Percentiles rank a stretch among this genome's conserved stretches.
Conservation (phyloP, 2,888 invertebrate genomes). For the Agapostemon virescens region DNA sequence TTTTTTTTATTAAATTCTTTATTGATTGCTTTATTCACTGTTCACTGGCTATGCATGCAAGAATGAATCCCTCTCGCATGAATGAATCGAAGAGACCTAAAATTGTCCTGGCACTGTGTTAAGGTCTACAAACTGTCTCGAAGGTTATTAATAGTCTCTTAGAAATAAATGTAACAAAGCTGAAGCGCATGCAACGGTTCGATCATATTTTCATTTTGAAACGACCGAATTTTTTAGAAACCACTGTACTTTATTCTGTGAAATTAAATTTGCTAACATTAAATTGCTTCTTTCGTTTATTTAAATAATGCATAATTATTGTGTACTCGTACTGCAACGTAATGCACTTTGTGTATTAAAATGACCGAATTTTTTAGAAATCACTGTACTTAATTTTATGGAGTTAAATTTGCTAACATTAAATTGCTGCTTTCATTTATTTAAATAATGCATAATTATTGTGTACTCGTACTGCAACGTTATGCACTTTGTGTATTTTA, state of each 20-base stretch:
- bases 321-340: background rate
- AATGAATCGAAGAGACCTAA: conserved; percentile 16
- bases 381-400: background rate
- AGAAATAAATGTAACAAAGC: background rate
- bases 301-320: background rate
- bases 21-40: background rate
- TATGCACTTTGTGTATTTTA: background rate
- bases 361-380: background rate
- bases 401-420: background rate
- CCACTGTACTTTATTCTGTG: background rate
- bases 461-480: background rate
- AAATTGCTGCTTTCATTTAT: background rate
- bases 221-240: background rate
- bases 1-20: background rate
- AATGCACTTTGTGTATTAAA: background rate
- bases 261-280: background rate
- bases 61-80: background rate
- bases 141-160: background rate
- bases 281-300: background rate
- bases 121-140: conserved; percentile 13
- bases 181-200: background rate
- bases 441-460: background rate
- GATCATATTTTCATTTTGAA: background rate
- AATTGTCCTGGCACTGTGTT: conserved; percentile 2
- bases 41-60: background rate